Conservation (phyloP, 2,888 invertebrate genomes). For the Nebria brevicollis region DNA sequence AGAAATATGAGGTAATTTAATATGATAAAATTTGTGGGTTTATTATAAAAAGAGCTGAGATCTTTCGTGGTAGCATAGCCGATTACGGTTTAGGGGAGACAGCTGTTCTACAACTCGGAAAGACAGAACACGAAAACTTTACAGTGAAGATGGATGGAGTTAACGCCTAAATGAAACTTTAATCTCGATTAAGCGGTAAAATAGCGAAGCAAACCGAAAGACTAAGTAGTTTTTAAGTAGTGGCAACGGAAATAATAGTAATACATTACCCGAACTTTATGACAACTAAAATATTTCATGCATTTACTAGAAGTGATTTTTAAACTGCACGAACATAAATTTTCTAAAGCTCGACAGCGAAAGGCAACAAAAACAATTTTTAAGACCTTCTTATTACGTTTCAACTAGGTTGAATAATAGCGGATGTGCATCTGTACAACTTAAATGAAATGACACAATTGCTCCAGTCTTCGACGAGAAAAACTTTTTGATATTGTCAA, state of each 20-base stretch:
- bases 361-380: not conserved
- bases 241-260: constrained; percentile 15
- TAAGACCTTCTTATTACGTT: not conserved
- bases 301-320: constrained; percentile 22
- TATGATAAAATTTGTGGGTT: not conserved
- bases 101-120: not conserved
- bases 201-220: constrained; percentile 12
- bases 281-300: constrained; percentile 23
- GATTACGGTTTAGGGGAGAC: not conserved
- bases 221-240: constrained; percentile 31
- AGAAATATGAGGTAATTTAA: not conserved
- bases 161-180: constrained; percentile 30
- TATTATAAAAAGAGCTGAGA: not conserved
- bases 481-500: not conserved
- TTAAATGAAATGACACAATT: not conserved
- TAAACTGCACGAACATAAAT: not conserved
- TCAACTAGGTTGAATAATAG: not conserved
- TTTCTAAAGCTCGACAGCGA: not conserved
- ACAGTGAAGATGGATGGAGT: constrained; percentile 28
- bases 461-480: not conserved
- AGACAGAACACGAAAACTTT: constrained; percentile 24
- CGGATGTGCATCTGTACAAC: constrained; percentile 2
- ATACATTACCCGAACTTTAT: constrained; percentile 3
- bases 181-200: constrained; percentile 18
- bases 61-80: not conserved